phyloP scores from a whole-genome alignment of 2,113 vertebrate species.

The Phyllostomus discolor region DNA sequence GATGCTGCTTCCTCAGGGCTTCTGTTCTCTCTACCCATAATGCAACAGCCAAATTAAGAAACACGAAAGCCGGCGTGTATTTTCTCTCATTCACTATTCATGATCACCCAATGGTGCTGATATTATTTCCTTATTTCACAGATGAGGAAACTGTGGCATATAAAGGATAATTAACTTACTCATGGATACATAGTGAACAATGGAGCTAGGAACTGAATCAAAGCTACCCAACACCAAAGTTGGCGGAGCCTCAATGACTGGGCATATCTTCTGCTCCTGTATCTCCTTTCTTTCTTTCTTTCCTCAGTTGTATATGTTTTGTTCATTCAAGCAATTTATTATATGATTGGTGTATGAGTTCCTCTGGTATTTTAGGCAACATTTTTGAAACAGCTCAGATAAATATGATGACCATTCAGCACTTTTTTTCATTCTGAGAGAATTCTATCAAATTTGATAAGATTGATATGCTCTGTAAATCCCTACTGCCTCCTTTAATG shows the following conservation, averaged over 20 bases:
- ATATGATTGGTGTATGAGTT: not conserved
- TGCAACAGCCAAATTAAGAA: not conserved
- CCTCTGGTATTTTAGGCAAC: not conserved
- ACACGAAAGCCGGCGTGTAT: fast-evolving
- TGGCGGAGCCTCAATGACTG: not conserved
- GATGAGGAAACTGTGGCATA: not conserved
- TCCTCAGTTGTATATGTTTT: not conserved
- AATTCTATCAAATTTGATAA: conserved; percentile 29
- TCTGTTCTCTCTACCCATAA: not conserved
- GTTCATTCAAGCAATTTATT: not conserved
- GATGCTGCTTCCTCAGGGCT: not conserved
- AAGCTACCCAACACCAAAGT: not conserved
- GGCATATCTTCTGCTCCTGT: not conserved
- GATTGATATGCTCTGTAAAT: conserved; percentile 17
- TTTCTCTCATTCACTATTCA: not conserved
- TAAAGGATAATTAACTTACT: not conserved
- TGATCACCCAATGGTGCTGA: not conserved
- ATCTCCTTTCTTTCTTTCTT: not conserved
- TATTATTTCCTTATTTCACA: not conserved
- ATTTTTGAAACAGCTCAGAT: conserved; percentile 3
- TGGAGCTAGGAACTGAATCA: not conserved
- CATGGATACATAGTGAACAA: not conserved
- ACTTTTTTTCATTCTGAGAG: conserved; percentile 1
- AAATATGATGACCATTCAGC: not conserved
- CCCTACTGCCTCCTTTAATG: conserved; percentile 10